Conservation (phyloP, 2,113 vertebrate genomes). For the Ophiodon elongatus region DNA sequence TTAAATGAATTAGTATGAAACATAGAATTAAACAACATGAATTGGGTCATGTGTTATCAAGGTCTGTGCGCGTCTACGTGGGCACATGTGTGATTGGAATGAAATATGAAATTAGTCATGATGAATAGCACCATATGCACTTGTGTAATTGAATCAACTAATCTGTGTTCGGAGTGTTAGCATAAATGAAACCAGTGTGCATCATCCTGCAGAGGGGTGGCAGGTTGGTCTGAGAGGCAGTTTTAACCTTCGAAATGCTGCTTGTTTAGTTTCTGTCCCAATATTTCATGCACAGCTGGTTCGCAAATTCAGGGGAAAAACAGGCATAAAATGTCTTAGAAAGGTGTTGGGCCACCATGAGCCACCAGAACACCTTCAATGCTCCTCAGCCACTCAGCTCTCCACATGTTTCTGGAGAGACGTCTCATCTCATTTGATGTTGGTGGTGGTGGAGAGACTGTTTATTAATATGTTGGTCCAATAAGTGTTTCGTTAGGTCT, state of each 20-base stretch:
- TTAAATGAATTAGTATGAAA: constrained; percentile 71
- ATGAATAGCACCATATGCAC: constrained; percentile 64
- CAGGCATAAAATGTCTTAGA: constrained; percentile 7
- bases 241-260: constrained; percentile 2
- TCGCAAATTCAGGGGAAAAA: constrained; percentile 26
- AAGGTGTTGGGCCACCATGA: neutral
- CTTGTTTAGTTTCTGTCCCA: constrained; percentile 5
- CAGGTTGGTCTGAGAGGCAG: neutral
- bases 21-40: constrained; percentile 68
- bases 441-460: neutral
- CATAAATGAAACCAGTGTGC: constrained; percentile 48
- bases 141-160: constrained; percentile 71
- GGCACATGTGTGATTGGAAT: constrained; percentile 60
- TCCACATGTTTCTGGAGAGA: neutral
- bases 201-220: constrained; percentile 7
- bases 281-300: constrained; percentile 30
- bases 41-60: constrained; percentile 56
- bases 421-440: neutral
- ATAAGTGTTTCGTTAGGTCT: neutral
- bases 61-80: neutral
- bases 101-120: constrained; percentile 72
- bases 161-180: constrained; percentile 51
- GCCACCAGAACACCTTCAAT: neutral
- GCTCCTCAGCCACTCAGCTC: too few relatives aligned
- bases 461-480: neutral